Percentiles rank a stretch among this genome's conserved stretches.
Evolutionary conservation across 2,797 vertebrate species (phyloP).

Genomic region (Gallinago solitaria): DNA sequence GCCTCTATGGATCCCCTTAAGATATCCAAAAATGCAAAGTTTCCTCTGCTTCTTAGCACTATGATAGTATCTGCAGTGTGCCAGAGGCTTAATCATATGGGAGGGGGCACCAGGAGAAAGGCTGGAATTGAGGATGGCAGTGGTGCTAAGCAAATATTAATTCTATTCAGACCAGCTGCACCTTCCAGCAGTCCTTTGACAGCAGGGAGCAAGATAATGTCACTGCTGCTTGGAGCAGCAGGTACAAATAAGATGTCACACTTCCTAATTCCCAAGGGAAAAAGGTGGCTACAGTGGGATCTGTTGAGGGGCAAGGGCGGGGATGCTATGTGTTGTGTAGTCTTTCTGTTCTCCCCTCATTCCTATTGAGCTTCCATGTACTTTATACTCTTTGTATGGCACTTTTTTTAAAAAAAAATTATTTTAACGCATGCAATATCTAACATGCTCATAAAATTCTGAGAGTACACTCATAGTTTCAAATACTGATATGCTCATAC

Average conservation of each 20-base stretch:
- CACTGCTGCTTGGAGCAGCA: neutral
- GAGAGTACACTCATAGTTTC: neutral
- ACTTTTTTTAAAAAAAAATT: no score
- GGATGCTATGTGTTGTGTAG: rapidly evolving
- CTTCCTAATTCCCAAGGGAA: neutral
- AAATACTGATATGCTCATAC: neutral
- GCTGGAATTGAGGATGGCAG: neutral
- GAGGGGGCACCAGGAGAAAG: neutral
- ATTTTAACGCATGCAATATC: neutral
- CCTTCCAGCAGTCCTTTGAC: neutral
- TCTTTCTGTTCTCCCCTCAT: neutral
- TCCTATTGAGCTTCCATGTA: neutral
- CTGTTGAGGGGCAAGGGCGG: neutral
- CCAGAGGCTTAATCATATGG: neutral
- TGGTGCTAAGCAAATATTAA: neutral
- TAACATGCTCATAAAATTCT: neutral
- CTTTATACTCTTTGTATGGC: neutral
- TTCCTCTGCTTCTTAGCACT: neutral
- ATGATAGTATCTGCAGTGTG: neutral
- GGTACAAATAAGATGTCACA: neutral
- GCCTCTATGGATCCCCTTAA: neutral
- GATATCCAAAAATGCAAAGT: neutral
- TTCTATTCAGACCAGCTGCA: neutral
- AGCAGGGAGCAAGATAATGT: neutral
- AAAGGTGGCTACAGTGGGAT: neutral